Evolutionary conservation across 2,888 invertebrate species (phyloP), one percentile per base, ranked within the genome.

Genomic region (Minunthozetes semirufus): DNA sequence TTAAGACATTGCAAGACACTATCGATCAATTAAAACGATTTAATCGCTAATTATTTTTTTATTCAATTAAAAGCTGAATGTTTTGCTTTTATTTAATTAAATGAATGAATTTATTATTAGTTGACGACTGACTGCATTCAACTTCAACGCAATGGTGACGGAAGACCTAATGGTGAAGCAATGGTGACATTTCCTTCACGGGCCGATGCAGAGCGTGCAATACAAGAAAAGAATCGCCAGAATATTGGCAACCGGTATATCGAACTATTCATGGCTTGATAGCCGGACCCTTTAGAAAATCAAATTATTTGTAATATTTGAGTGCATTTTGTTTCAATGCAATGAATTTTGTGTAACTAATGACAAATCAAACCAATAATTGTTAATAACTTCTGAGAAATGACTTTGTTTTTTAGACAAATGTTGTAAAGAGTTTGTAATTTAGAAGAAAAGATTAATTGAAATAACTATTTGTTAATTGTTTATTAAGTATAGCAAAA

Each of bases 171-270:
- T 0, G 97, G 99, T 0, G 99, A 99, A 83, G 99, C 99, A 0
- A 99, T 99, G 82, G 99, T 99, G 0, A 87, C 98, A 59, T 98
- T 99, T 83, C 88, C 91, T 17, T 89, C 89, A 63, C 99, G 99
- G 82, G 89, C 91, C 0, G 95, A 96, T 81, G 91, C 94, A 0
- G 88, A 90, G 1, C 91, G 91, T 81, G 98, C 98, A 0, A 86
- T 99, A 46, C 89, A 91, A 59, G 81, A 29, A 84, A 91, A 97
- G 81, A 98, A 99, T 84, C 87, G 95, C 78, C 94, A 97, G 83
- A 89, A 91, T 38, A 99, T 99, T 81, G 99, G 99, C 0, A 90
- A 93, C 22, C 87, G 99, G 79, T 99, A 99, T 83, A 99, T 99
- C 77, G 99, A 99, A 85, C 87, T 99, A 77, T 99, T 99, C 46